Evolutionary conservation across 2,797 vertebrate species (phyloP).

Genomic region (Thamnophis elegans): DNA sequence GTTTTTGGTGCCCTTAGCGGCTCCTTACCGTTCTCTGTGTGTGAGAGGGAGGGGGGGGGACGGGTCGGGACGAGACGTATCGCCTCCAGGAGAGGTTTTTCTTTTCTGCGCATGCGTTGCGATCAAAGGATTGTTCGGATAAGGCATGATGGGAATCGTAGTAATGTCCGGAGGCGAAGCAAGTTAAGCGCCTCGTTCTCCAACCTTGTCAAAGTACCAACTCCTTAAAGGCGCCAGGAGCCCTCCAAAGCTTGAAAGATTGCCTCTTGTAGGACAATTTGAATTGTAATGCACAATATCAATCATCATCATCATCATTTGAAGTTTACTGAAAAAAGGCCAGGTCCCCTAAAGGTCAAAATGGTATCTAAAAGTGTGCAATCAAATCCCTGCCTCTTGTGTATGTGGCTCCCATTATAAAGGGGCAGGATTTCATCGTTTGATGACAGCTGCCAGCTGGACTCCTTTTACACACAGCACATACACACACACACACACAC

Average conservation of each 20-base stretch:
- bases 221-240: background rate
- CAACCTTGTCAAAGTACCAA: background rate
- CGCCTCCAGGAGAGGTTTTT: no score
- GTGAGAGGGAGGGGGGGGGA: no score
- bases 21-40: background rate
- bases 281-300: background rate
- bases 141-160: constrained; percentile 45
- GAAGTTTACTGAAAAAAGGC: background rate
- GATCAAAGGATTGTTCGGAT: background rate
- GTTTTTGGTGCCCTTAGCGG: background rate
- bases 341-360: background rate
- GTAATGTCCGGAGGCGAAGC: constrained; percentile 1
- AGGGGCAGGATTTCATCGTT: background rate
- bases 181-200: background rate
- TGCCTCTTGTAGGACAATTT: background rate
- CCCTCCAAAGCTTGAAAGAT: background rate
- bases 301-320: background rate
- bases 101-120: background rate
- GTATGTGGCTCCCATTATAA: background rate
- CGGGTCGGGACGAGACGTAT: no score
- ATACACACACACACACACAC: no score
- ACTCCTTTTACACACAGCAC: background rate
- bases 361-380: background rate
- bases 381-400: background rate
- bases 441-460: background rate